A percentile compares a stretch with the other conserved stretches of the same genome.
These are phyloP conservation scores for Meteorus sp. DNA, from an alignment of 1,140 invertebrate genomes.

Conservation along the genomic window DNA sequence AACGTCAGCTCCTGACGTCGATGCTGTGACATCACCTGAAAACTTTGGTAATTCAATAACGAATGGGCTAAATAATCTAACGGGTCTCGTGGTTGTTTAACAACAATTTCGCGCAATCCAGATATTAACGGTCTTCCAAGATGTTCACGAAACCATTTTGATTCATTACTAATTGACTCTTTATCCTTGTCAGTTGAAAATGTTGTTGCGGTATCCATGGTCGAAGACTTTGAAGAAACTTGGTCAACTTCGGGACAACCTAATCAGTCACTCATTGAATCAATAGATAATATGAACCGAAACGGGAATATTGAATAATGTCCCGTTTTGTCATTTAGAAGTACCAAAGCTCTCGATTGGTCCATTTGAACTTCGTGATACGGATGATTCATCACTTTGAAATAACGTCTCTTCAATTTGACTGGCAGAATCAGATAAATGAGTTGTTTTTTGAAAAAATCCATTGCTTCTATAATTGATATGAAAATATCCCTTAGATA, in stretches of 20 bases:
- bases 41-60: constrained; percentile 15
- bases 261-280: too few species aligned
- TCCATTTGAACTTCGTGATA: too few species aligned
- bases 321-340: too few species aligned
- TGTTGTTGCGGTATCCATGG: too few species aligned
- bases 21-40: constrained; percentile 4
- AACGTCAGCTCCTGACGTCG: constrained; percentile 9
- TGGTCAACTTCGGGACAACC: not conserved
- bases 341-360: too few species aligned
- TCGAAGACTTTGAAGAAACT: not conserved
- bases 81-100: constrained; percentile 5
- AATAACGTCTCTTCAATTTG: too few species aligned
- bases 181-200: not conserved
- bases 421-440: too few species aligned
- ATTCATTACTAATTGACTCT: not conserved
- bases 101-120: constrained; percentile 5
- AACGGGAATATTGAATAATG: too few species aligned
- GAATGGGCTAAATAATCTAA: constrained; percentile 13
- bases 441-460: not conserved
- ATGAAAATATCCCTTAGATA: too few species aligned
- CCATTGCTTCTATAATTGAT: too few species aligned
- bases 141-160: not conserved
- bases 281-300: too few species aligned
- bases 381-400: too few species aligned
- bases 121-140: constrained; percentile 4